Percentiles rank a stretch among this genome's conserved stretches.
Evolutionary conservation across 2,888 invertebrate genomes (phyloP).

Genomic region (Phalangium opilio): DNA sequence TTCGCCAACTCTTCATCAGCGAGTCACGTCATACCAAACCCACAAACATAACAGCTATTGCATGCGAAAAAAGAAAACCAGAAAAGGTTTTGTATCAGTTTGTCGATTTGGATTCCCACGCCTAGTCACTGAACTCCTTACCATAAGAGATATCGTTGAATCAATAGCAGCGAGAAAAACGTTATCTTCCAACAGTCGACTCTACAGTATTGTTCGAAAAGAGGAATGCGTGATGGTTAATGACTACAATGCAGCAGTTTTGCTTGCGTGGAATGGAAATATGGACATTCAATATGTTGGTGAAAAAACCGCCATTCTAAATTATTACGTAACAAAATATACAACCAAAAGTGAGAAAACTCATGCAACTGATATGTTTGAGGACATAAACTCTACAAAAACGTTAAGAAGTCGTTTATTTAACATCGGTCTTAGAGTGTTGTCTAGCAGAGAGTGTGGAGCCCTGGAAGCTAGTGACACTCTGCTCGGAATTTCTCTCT

Average conservation of each 20-base stretch:
- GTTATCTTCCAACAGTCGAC: neutral
- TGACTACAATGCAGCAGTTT: neutral
- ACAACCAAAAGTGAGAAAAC: neutral
- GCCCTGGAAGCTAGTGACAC: conserved; percentile 4
- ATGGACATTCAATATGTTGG: conserved; percentile 1
- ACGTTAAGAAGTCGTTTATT: neutral
- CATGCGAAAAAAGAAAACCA: neutral
- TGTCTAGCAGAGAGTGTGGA: neutral
- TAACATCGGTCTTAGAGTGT: neutral
- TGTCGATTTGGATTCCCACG: conserved; percentile 1
- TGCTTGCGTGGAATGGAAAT: conserved; percentile 2
- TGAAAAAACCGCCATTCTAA: neutral
- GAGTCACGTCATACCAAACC: neutral
- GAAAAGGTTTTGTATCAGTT: neutral
- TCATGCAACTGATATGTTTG: neutral
- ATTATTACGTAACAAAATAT: neutral
- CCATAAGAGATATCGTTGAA: neutral
- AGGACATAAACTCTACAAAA: neutral
- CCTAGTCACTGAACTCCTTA: neutral
- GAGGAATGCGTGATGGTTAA: neutral
- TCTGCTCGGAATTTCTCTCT: neutral
- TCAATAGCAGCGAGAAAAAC: neutral
- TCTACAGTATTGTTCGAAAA: neutral
- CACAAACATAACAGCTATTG: conserved; percentile 4
- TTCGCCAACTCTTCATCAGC: neutral